Conservation (phyloP, 2,797 vertebrate species). For the Tokudaia tokunoshimensis region DNA sequence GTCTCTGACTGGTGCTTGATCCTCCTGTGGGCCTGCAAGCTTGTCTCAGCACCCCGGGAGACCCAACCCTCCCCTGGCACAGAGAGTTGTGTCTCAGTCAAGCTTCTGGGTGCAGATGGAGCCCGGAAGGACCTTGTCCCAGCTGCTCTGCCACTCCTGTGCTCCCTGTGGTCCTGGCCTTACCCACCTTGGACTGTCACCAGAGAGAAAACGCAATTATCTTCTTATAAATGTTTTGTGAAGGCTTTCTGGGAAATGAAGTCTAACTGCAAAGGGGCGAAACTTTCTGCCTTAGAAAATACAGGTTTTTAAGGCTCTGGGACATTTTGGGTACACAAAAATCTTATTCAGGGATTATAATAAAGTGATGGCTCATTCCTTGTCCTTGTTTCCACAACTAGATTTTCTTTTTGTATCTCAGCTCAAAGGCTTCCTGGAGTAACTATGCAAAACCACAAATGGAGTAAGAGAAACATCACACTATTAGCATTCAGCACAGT, state of each 20-base stretch:
- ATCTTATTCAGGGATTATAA: slow-evolving; percentile 66
- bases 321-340: slow-evolving; percentile 67
- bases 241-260: slow-evolving; percentile 21
- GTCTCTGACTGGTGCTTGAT: too few species aligned
- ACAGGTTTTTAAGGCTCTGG: slow-evolving; percentile 26
- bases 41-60: too few species aligned
- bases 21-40: too few species aligned
- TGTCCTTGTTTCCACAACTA: slow-evolving; percentile 70
- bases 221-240: neutral
- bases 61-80: too few species aligned
- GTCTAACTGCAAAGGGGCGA: neutral
- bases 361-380: slow-evolving; percentile 64
- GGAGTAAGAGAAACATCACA: slow-evolving; percentile 65
- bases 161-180: too few species aligned
- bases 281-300: slow-evolving; percentile 63
- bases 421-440: slow-evolving; percentile 64
- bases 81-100: too few species aligned
- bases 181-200: too few species aligned
- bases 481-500: slow-evolving; percentile 48
- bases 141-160: too few species aligned
- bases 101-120: too few species aligned
- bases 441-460: slow-evolving; percentile 64
- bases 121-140: too few species aligned
- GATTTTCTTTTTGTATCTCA: slow-evolving; percentile 64
- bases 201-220: neutral